A percentile compares a stretch with the other conserved stretches of the same genome.
These are phyloP conservation scores for Phycodurus eques DNA, from an alignment of 2,113 vertebrate species.

Conservation along the genomic window DNA sequence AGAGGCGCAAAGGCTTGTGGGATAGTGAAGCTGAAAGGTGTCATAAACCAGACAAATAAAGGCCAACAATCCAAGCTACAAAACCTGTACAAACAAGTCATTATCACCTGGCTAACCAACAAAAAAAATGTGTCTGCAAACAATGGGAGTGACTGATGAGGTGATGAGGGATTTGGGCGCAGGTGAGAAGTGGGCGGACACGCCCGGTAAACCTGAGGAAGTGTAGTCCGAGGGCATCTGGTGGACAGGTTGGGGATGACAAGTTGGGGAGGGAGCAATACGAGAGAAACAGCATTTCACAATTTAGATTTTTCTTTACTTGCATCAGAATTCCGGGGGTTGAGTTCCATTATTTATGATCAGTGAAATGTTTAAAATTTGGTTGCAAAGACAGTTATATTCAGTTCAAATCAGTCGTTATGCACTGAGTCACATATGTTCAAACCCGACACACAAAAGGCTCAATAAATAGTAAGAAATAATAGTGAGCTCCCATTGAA, in stretches of 20 bases:
- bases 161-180: background rate
- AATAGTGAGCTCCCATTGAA: too few species aligned
- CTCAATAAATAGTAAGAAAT: too few species aligned
- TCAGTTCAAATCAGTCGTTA: too few species aligned
- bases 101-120: background rate
- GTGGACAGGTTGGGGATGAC: too few species aligned
- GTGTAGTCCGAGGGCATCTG: too few species aligned
- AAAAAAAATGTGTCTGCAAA: background rate
- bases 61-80: background rate
- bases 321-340: too few species aligned
- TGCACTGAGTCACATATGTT: too few species aligned
- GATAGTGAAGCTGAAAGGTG: background rate
- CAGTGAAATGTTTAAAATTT: background rate
- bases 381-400: too few species aligned
- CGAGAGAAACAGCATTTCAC: too few species aligned
- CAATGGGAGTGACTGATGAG: background rate
- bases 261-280: too few species aligned
- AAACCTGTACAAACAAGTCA: background rate
- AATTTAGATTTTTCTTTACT: too few species aligned
- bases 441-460: too few species aligned
- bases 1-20: background rate
- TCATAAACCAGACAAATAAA: background rate
- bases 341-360: background rate
- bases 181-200: background rate
- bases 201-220: background rate